Evolutionary conservation across 2,113 vertebrate species (phyloP).

Genomic region (human): GRCh38 chr2:87508001-87508500

Average conservation of each 20-base stretch:
- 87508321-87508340: background rate
- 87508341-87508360: background rate
- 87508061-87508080: background rate
- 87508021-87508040: background rate
- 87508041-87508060: fast-evolving
- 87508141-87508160: background rate
- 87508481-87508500: background rate
- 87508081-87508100: background rate
- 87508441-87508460: background rate
- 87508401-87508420: background rate
- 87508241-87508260: background rate
- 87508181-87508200: background rate
- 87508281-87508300: background rate
- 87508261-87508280: background rate
- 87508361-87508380: background rate
- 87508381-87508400: background rate
- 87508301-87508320: background rate
- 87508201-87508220: background rate
- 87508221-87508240: background rate
- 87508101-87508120: background rate
- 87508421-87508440: background rate
- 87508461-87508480: background rate
- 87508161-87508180: background rate
- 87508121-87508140: background rate
- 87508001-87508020: background rate